Conservation (phyloP, 2,797 vertebrate species). For the Etheostoma perlongum region DNA sequence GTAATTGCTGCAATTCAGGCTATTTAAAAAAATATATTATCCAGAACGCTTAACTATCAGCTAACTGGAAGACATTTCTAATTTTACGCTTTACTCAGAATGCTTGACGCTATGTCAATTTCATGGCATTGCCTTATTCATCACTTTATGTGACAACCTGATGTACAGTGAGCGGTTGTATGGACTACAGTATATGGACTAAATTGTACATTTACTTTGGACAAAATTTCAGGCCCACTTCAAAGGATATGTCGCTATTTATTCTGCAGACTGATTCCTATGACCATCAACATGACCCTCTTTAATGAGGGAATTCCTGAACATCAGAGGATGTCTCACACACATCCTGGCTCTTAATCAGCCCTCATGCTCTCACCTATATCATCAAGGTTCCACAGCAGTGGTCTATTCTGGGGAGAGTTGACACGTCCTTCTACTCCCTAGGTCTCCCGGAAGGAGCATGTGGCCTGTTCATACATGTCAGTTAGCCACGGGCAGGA, state of each 20-base stretch:
- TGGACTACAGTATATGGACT: not conserved
- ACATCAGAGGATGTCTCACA: slow-evolving; percentile 82
- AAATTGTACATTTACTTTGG: not conserved
- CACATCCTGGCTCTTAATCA: slow-evolving; percentile 83
- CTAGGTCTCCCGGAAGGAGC: slow-evolving; percentile 24
- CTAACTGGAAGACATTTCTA: slow-evolving; percentile 51
- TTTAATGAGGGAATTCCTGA: slow-evolving; percentile 85
- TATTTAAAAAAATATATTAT: slow-evolving; percentile 60
- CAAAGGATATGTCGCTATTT: slow-evolving; percentile 72
- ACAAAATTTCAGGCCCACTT: not conserved
- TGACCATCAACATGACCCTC: slow-evolving; percentile 73
- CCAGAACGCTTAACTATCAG: slow-evolving; percentile 37
- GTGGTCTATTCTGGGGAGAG: slow-evolving; percentile 44
- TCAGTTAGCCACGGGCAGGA: slow-evolving; percentile 12
- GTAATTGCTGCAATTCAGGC: slow-evolving; percentile 69
- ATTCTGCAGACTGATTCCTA: slow-evolving; percentile 75
- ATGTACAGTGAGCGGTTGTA: slow-evolving; percentile 1
- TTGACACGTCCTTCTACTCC: slow-evolving; percentile 63
- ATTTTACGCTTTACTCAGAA: slow-evolving; percentile 51
- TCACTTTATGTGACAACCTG: slow-evolving; percentile 42
- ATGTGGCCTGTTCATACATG: not conserved
- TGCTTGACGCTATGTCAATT: slow-evolving; percentile 37
- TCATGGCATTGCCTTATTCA: slow-evolving; percentile 40
- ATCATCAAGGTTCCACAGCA: slow-evolving; percentile 57
- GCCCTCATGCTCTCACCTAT: slow-evolving; percentile 71